Conservation (phyloP, 2,888 invertebrate species). For the Azorinus chamasolen region DNA sequence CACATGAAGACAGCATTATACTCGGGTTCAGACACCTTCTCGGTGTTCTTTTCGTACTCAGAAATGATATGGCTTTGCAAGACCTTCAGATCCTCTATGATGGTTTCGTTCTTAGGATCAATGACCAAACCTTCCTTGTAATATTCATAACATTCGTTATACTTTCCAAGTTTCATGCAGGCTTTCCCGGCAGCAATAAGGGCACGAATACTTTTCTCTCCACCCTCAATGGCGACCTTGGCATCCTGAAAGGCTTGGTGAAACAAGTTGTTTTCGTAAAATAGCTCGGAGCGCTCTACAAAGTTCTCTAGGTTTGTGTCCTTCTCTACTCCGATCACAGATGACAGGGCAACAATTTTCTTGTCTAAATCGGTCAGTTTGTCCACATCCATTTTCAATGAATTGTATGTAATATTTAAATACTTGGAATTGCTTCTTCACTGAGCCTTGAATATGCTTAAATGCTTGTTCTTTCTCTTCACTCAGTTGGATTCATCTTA, state of each 20-base stretch:
- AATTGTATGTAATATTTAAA: neutral
- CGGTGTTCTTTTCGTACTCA: conserved; percentile 61
- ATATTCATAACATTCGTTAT: conserved; percentile 73
- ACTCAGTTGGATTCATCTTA: too few relatives aligned
- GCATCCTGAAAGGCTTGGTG: conserved; percentile 66
- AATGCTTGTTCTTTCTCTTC: too few relatives aligned
- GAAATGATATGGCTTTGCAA: conserved; percentile 73
- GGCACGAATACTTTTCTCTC: conserved; percentile 45
- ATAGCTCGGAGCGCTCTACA: conserved; percentile 36
- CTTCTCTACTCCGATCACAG: conserved; percentile 34
- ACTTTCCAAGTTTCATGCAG: conserved; percentile 64
- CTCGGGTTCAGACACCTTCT: conserved; percentile 55
- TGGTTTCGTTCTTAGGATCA: conserved; percentile 68
- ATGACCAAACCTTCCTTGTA: conserved; percentile 74
- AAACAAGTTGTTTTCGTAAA: conserved; percentile 42
- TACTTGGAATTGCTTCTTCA: too few relatives aligned
- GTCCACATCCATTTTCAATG: conserved; percentile 1
- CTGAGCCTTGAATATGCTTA: too few relatives aligned
- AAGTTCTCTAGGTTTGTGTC: conserved; percentile 22
- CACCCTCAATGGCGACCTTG: conserved; percentile 60
- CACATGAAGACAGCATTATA: conserved; percentile 78
- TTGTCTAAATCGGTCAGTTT: conserved; percentile 26
- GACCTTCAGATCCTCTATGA: conserved; percentile 68
- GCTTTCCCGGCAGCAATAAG: conserved; percentile 69
- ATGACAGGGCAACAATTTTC: conserved; percentile 33